These are phyloP conservation scores for Hydractinia echinata DNA, from an alignment of 30 jellyfish, hydroid and myxozoan species.

Conservation along the genomic window DNA sequence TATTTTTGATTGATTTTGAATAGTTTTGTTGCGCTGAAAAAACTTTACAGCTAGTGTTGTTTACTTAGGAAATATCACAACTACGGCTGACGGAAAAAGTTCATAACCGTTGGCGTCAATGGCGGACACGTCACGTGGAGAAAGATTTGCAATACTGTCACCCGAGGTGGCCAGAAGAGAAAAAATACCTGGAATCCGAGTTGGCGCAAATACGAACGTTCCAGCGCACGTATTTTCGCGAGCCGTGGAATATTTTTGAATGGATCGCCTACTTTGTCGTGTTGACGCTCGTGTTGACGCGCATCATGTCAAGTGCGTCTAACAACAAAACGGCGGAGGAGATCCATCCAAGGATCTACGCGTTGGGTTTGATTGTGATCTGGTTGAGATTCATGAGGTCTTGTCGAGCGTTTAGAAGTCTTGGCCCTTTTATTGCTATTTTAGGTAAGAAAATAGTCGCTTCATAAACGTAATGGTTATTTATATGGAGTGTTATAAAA, in stretches of 20 bases:
- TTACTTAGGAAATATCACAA: conserved; percentile 71
- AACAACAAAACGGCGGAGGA: conserved; percentile 25
- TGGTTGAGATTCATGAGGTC: conserved; percentile 90
- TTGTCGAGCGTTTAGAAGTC: conserved; percentile 93
- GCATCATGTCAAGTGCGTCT: conserved; percentile 46
- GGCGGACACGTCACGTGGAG: conserved; percentile 98
- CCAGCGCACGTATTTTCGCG: conserved; percentile 50
- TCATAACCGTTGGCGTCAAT: conserved; percentile 91
- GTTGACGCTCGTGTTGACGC: conserved; percentile 41
- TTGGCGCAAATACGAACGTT: conserved; percentile 58
- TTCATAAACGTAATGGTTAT: conserved; percentile 11
- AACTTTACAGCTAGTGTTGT: neutral
- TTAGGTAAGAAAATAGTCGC: conserved; percentile 12
- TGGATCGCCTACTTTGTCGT: conserved; percentile 70
- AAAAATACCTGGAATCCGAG: conserved; percentile 66
- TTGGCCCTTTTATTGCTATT: conserved; percentile 93
- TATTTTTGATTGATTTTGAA: no score
- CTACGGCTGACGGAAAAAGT: conserved; percentile 75
- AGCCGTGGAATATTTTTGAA: conserved; percentile 86
- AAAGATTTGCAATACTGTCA: conserved; percentile 85
- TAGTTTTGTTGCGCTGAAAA: no score
- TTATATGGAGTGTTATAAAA: neutral
- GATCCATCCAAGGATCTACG: conserved; percentile 54
- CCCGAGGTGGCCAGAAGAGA: conserved; percentile 98
- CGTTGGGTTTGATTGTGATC: conserved; percentile 64